These are phyloP conservation scores for Simalia tracyae DNA, from an alignment of 2,797 vertebrate genomes.

Conservation along the genomic window DNA sequence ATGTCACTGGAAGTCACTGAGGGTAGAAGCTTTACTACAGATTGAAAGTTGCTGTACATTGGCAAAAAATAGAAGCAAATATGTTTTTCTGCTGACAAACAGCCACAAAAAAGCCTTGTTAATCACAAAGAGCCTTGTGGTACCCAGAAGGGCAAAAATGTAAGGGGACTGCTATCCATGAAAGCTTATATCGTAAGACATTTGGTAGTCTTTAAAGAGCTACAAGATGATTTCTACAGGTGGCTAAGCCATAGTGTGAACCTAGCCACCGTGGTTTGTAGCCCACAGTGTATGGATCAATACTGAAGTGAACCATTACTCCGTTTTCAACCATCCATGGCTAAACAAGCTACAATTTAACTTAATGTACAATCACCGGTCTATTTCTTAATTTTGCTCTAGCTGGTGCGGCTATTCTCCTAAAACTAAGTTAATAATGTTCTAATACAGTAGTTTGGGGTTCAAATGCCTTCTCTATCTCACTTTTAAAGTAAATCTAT, in stretches of 20 bases:
- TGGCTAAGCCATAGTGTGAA: no score
- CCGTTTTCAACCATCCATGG: neutral
- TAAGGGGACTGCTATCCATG: neutral
- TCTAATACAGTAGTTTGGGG: neutral
- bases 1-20: neutral
- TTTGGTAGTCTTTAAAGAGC: no score
- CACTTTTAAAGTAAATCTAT: neutral
- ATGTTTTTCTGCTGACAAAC: slow-evolving; percentile 9
- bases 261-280: no score
- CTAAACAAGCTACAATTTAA: neutral
- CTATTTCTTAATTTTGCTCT: neutral
- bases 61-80: neutral
- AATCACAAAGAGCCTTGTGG: neutral
- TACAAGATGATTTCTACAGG: neutral
- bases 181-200: neutral
- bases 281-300: no score
- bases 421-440: neutral
- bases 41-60: slow-evolving; percentile 29
- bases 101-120: neutral
- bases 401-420: neutral
- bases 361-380: no score
- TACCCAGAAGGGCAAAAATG: neutral
- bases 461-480: neutral
- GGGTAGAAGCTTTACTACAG: slow-evolving; percentile 16
- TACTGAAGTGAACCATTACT: no score